These are phyloP conservation scores for Chondrilla cf. caribensis DNA, from an alignment of 37 sponge, comb jelly and placozoan species.

Conservation along the genomic window DNA sequence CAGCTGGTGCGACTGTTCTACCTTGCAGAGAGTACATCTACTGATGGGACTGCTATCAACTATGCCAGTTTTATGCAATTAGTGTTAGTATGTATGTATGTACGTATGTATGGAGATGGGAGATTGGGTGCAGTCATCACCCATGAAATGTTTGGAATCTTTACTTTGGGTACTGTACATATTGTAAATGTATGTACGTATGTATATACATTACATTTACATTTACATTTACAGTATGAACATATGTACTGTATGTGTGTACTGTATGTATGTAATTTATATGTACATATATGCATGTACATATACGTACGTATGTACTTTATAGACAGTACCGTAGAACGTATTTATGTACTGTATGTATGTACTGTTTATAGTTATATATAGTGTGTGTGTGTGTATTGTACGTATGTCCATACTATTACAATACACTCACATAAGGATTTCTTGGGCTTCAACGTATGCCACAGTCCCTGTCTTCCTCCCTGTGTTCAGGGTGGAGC, in stretches of 20 bases:
- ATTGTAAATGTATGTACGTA: too few relatives aligned
- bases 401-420: too few relatives aligned
- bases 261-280: slow-evolving; percentile 3
- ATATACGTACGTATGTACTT: not conserved
- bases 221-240: not conserved
- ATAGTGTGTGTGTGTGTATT: too few relatives aligned
- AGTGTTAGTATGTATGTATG: slow-evolving; percentile 20
- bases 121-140: not conserved
- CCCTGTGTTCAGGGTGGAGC: not conserved
- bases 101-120: not conserved
- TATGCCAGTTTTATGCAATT: slow-evolving; percentile 37
- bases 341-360: too few relatives aligned
- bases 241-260: not conserved
- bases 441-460: too few relatives aligned
- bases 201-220: not conserved
- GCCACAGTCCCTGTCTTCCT: too few relatives aligned
- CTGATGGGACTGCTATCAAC: not conserved
- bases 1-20: slow-evolving; percentile 52
- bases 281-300: not conserved
- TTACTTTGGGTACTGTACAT: too few relatives aligned
- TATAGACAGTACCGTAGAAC: too few relatives aligned
- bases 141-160: too few relatives aligned
- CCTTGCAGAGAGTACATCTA: slow-evolving; percentile 37
- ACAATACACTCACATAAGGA: too few relatives aligned
- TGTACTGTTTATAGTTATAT: not conserved